Percentiles rank a stretch among this genome's conserved stretches.
phyloP scores from a whole-genome alignment of 2,888 invertebrate genomes.

The Neelides folsomi region DNA sequence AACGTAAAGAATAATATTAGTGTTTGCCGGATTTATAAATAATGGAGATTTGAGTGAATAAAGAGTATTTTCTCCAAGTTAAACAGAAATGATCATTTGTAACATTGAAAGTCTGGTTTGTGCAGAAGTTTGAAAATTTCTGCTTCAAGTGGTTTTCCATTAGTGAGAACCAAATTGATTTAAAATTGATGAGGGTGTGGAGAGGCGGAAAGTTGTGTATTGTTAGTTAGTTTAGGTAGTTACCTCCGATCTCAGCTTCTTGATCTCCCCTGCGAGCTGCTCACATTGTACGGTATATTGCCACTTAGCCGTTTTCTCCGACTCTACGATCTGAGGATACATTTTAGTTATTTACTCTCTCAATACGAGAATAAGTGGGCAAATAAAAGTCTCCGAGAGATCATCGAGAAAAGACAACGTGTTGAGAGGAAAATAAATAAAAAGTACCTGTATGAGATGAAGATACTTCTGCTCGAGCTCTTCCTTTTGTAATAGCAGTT shows the following conservation, averaged over 20 bases:
- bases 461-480: conserved; percentile 83
- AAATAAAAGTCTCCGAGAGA: background rate
- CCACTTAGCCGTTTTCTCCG: conserved; percentile 83
- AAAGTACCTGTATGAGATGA: conserved; percentile 51
- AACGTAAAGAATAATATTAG: too few relatives aligned
- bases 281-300: conserved; percentile 86
- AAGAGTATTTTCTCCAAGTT: too few relatives aligned
- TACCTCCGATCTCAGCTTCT: conserved; percentile 76
- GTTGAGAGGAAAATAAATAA: conserved; percentile 3
- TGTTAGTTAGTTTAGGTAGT: conserved; percentile 17
- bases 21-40: too few relatives aligned
- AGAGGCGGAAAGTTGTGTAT: background rate
- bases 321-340: conserved; percentile 63
- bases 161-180: background rate
- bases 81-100: too few relatives aligned
- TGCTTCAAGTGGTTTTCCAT: background rate
- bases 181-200: background rate
- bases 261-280: conserved; percentile 73
- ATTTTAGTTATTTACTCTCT: background rate
- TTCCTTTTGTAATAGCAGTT: conserved; percentile 72
- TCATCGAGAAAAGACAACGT: too few relatives aligned
- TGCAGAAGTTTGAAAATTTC: too few relatives aligned
- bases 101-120: too few relatives aligned
- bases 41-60: too few relatives aligned
- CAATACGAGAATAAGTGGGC: background rate